Evolutionary conservation across 2,797 vertebrate genomes (phyloP), one percentile per base, ranked within the genome.

Genomic region (Hypotaenidia philippensis): DNA sequence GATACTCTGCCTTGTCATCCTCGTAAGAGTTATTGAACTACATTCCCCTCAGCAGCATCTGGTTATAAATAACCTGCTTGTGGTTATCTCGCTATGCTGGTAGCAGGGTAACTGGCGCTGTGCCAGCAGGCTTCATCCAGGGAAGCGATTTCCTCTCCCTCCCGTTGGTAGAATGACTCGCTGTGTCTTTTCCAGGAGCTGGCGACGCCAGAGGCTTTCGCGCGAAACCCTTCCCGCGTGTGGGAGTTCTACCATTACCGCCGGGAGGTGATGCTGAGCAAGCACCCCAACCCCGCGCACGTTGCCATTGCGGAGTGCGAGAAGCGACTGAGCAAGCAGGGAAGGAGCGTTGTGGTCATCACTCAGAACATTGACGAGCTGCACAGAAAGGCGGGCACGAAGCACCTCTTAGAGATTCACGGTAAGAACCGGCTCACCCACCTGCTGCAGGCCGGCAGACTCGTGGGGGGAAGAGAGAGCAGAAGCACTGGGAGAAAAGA

Each of bases 211-310:
- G 98, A 98, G 94, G 98, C 99, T 76, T 99, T 99, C 96, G 98
- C 98, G 0, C 98, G 98, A 36, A 98, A 98, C 95, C 98, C 99
- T 0, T 99, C 99, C 5, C 98, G 98, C 1, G 99, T 99, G 16
- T 99, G 99, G 99, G 99, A 99, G 91, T 99, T 99, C 90, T 99
- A 99, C 97, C 99, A 99, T 74, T 99, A 99, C 97, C 98, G 99
- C 4, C 97, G 99, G 64, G 99, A 99, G 75, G 77, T 99, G 80
- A 98, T 98, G 89, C 76, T 98, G 94, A 98, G 94, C 25, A 99
- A 98, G 89, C 97, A 96, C 11, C 99, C 99, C 18, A 99, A 98
- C 3, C 92, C 98, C 0, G 99, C 98, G 0, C 99, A 99, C 61
- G 9, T 98, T 3, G 99, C 99, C 65, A 99, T 99, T 4, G 99